These are phyloP conservation scores for Trichomycterus rosablanca DNA, from an alignment of 2,113 vertebrate genomes.

Conservation along the genomic window DNA sequence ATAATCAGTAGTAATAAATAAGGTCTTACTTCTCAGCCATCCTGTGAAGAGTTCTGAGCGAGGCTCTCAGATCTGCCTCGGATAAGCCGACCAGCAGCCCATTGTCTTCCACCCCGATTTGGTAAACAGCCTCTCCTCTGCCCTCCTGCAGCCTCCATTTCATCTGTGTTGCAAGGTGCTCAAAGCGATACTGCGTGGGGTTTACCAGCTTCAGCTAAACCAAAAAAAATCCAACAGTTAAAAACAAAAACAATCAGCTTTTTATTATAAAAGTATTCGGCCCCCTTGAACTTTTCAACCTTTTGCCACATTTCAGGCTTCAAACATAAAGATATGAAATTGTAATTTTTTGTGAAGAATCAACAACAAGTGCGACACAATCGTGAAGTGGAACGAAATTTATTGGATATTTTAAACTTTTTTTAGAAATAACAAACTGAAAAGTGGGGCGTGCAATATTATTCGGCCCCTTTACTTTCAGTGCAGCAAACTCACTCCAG, in stretches of 20 bases:
- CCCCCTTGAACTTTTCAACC: too few species aligned
- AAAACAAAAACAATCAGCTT: background rate
- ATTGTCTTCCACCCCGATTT: slow-evolving; percentile 97
- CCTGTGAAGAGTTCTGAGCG: slow-evolving; percentile 85
- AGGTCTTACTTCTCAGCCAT: slow-evolving; percentile 90
- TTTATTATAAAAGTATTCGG: too few species aligned
- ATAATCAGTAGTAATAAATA: background rate
- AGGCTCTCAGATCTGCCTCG: slow-evolving; percentile 90
- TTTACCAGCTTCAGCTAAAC: slow-evolving; percentile 90
- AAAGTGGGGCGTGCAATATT: too few species aligned
- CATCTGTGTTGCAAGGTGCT: slow-evolving; percentile 98
- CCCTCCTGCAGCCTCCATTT: slow-evolving; percentile 98
- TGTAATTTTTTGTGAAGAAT: too few species aligned
- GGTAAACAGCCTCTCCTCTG: slow-evolving; percentile 93
- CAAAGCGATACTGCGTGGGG: slow-evolving; percentile 94
- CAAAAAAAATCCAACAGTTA: background rate
- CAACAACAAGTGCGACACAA: too few species aligned
- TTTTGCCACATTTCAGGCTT: too few species aligned
- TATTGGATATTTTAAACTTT: too few species aligned
- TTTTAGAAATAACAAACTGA: too few species aligned
- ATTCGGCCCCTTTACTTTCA: too few species aligned
- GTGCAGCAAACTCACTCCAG: too few species aligned
- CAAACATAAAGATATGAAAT: too few species aligned
- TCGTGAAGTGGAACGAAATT: too few species aligned
- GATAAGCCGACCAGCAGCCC: slow-evolving; percentile 92